phyloP scores from a whole-genome alignment of 2,113 vertebrate genomes.

The Thinocorus orbignyianus region DNA sequence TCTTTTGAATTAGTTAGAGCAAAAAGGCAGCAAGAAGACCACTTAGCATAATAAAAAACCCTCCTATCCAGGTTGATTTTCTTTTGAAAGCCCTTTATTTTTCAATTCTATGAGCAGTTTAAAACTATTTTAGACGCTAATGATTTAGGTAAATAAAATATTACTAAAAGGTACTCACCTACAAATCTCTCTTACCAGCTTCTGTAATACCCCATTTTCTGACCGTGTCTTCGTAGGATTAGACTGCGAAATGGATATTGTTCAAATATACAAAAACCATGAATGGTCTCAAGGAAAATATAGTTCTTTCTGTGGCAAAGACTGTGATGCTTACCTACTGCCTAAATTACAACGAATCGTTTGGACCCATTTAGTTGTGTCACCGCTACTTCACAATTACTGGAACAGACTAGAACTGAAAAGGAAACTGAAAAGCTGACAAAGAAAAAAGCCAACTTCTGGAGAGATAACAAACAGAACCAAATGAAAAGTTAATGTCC shows the following conservation, averaged over 20 bases:
- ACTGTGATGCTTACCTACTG: not conserved
- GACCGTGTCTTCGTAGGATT: slow-evolving; percentile 14
- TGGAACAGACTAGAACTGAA: slow-evolving; percentile 49
- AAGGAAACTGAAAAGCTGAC: slow-evolving; percentile 25
- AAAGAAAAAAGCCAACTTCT: not conserved
- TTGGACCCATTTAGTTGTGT: slow-evolving; percentile 3
- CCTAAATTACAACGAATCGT: not conserved
- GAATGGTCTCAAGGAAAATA: slow-evolving; percentile 54
- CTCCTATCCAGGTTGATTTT: slow-evolving; percentile 37
- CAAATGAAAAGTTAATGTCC: not conserved
- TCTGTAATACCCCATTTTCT: slow-evolving; percentile 31
- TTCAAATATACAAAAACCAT: slow-evolving; percentile 31
- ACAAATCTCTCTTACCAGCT: not conserved
- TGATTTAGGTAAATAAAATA: not conserved
- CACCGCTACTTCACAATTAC: slow-evolving; percentile 54
- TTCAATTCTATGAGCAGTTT: not conserved
- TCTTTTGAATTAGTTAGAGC: slow-evolving; percentile 42
- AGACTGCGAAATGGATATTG: slow-evolving; percentile 15
- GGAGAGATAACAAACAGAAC: not conserved
- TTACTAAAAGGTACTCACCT: not conserved
- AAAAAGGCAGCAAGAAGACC: not conserved
- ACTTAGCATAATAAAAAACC: slow-evolving; percentile 52
- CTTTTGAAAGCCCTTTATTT: slow-evolving; percentile 56
- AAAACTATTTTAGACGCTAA: slow-evolving; percentile 16
- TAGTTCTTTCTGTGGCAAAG: slow-evolving; percentile 19